phyloP scores from a whole-genome alignment of 2,797 vertebrate species.

The Poliocrania exsul region DNA sequence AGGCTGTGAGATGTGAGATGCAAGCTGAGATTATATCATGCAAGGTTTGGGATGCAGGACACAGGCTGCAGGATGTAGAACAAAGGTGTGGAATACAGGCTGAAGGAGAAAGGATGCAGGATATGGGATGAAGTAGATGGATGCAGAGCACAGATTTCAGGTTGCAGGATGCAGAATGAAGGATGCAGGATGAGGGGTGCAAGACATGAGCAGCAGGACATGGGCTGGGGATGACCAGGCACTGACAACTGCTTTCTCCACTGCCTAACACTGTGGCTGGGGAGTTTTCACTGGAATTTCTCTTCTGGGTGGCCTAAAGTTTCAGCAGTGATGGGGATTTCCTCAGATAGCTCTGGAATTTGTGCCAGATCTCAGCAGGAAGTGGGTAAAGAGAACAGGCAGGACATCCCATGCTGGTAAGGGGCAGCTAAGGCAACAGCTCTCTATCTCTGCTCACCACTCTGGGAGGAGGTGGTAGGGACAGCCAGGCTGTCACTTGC shows the following conservation, averaged over 20 bases:
- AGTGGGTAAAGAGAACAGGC: background rate
- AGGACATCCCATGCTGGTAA: background rate
- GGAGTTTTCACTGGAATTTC: conserved; percentile 19
- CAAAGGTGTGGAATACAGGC: background rate
- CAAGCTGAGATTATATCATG: background rate
- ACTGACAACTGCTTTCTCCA: background rate
- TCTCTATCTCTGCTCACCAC: accelerated
- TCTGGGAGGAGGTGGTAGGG: background rate
- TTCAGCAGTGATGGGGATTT: background rate
- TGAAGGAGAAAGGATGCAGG: background rate
- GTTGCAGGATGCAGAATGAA: background rate
- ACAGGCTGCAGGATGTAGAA: background rate
- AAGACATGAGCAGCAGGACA: accelerated
- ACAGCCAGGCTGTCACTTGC: accelerated
- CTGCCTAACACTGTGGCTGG: background rate
- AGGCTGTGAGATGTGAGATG: background rate
- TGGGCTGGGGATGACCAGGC: background rate
- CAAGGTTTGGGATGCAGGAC: background rate
- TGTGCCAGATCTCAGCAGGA: background rate
- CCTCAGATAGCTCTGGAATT: background rate
- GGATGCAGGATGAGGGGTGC: background rate
- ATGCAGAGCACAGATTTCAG: background rate
- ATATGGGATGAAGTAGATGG: background rate
- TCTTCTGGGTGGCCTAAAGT: background rate
- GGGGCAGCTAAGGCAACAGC: background rate